Evolutionary conservation across 2,888 invertebrate species (phyloP).

Genomic region (Atethmia centrago): DNA sequence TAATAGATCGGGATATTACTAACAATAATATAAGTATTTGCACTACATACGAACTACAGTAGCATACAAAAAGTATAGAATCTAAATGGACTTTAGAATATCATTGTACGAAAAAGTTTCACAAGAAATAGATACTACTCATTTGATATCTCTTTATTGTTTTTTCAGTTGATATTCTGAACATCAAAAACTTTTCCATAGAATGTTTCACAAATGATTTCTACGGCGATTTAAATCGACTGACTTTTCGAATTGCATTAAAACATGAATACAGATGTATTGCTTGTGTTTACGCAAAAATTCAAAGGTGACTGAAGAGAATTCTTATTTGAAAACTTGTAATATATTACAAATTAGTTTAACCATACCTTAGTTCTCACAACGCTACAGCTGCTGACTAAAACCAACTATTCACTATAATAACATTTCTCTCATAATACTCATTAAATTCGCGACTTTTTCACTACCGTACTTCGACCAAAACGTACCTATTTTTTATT

Average conservation of each 20-base stretch:
- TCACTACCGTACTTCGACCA: constrained; percentile 40
- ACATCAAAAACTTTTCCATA: constrained; percentile 20
- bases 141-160: not conserved
- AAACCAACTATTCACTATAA: constrained; percentile 59
- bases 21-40: constrained; percentile 28
- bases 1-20: constrained; percentile 49
- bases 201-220: not conserved
- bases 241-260: constrained; percentile 31
- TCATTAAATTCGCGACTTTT: constrained; percentile 64
- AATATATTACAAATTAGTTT: constrained; percentile 49
- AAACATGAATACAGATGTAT: constrained; percentile 29
- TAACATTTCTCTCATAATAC: constrained; percentile 64
- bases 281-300: constrained; percentile 30
- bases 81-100: constrained; percentile 31
- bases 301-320: constrained; percentile 38
- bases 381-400: constrained; percentile 64
- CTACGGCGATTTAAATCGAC: constrained; percentile 13
- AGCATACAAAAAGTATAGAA: constrained; percentile 48
- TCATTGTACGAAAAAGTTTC: constrained; percentile 40
- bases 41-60: constrained; percentile 49
- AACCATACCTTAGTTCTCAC: constrained; percentile 48
- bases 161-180: not conserved
- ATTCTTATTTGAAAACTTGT: constrained; percentile 36
- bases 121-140: not conserved
- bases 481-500: constrained; percentile 36